phyloP scores from a whole-genome alignment of 2,888 invertebrate genomes.

The Apotomis turbidana region DNA sequence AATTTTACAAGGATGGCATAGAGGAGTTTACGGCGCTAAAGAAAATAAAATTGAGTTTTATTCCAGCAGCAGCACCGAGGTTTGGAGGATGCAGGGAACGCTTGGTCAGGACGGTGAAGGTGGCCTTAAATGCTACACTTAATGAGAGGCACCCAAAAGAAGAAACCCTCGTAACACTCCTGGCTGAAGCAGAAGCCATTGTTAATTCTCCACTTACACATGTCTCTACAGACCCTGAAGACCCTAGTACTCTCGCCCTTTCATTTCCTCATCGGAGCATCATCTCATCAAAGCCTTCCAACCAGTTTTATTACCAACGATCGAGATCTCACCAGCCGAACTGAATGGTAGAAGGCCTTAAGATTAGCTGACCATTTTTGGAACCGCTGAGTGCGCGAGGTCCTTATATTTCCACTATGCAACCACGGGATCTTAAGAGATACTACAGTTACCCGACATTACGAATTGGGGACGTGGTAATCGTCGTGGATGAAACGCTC shows the following conservation, averaged over 20 bases:
- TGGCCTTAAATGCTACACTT: slow-evolving; percentile 30
- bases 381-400: slow-evolving; percentile 2
- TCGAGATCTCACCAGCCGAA: background rate
- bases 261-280: background rate
- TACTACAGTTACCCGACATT: background rate
- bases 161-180: slow-evolving; percentile 10
- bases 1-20: background rate
- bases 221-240: slow-evolving; percentile 24
- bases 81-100: slow-evolving; percentile 26
- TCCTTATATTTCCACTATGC: slow-evolving; percentile 1
- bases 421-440: background rate
- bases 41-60: slow-evolving; percentile 17
- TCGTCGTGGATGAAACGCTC: background rate
- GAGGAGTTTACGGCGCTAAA: no score
- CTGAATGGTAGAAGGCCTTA: slow-evolving; percentile 23
- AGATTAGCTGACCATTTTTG: background rate
- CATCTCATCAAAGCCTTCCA: background rate
- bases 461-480: background rate
- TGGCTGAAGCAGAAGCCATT: slow-evolving; percentile 40
- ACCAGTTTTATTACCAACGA: background rate
- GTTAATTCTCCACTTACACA: slow-evolving; percentile 41
- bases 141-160: background rate
- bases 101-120: slow-evolving; percentile 32
- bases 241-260: slow-evolving; percentile 29
- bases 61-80: slow-evolving; percentile 19